These are phyloP conservation scores for Tigriopus japonicus DNA, from an alignment of 1,140 invertebrate species.

Conservation along the genomic window DNA sequence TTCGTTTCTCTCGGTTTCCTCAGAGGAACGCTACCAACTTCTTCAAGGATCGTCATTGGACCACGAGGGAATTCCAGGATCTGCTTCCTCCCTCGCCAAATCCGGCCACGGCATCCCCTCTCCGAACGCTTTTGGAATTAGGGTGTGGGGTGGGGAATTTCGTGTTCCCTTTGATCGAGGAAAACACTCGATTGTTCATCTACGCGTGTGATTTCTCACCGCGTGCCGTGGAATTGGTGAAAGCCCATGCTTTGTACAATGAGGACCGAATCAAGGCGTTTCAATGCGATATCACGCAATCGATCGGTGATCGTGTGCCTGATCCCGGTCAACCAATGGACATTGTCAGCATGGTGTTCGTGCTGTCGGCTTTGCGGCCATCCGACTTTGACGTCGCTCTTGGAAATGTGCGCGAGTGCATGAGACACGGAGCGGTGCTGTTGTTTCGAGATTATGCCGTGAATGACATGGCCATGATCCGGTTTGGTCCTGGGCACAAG, in stretches of 20 bases:
- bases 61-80: conserved; percentile 77
- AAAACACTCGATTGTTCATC: conserved; percentile 39
- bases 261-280: conserved; percentile 48
- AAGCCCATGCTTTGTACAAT: conserved; percentile 43
- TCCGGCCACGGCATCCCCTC: conserved; percentile 14
- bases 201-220: conserved; percentile 88
- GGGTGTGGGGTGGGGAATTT: conserved; percentile 97
- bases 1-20: no score
- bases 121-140: conserved; percentile 49
- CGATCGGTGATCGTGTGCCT: conserved; percentile 28
- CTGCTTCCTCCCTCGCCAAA: conserved; percentile 29
- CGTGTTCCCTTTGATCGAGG: conserved; percentile 73
- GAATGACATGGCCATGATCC: conserved; percentile 91
- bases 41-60: conserved; percentile 96
- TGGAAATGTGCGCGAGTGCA: conserved; percentile 41
- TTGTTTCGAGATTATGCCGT: conserved; percentile 90
- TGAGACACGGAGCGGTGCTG: conserved; percentile 61
- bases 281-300: conserved; percentile 31
- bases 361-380: conserved; percentile 56
- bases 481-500: conserved; percentile 81
- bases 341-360: conserved; percentile 51
- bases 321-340: conserved; percentile 26
- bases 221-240: conserved; percentile 69
- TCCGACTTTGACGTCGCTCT: conserved; percentile 50
- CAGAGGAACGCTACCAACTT: conserved; percentile 39